These are phyloP conservation scores for Perodicticus potto DNA, from an alignment of 2,797 vertebrate species.

Conservation along the genomic window DNA sequence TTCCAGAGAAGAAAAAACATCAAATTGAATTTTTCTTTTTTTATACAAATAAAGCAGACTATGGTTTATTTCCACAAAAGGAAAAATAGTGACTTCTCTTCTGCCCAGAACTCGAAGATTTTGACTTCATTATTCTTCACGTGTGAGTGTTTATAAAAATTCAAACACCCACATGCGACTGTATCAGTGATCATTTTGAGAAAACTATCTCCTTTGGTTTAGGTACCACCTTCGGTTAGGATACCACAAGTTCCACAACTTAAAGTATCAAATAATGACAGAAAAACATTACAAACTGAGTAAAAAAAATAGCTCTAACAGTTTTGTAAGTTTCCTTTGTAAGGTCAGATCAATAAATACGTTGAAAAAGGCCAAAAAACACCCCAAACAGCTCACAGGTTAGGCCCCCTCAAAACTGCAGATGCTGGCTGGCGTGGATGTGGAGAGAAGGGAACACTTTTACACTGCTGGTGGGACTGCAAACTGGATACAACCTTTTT, in stretches of 20 bases:
- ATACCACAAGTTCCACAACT: neutral
- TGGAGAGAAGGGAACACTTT: too few relatives aligned
- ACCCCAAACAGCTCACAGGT: too few relatives aligned
- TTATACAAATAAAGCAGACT: neutral
- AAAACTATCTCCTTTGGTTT: neutral
- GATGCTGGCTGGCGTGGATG: too few relatives aligned
- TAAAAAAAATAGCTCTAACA: neutral
- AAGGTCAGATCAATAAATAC: neutral
- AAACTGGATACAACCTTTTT: too few relatives aligned
- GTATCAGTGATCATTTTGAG: neutral
- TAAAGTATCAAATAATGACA: neutral
- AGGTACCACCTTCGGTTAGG: neutral
- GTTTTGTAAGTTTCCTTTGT: conserved; percentile 2
- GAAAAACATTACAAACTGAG: neutral
- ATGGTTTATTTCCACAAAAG: neutral
- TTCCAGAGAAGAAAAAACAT: neutral
- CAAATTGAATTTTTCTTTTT: neutral
- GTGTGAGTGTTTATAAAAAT: neutral
- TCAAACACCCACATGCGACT: neutral
- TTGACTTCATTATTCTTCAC: neutral
- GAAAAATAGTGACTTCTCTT: neutral
- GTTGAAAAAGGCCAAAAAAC: too few relatives aligned
- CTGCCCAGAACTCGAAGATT: neutral
- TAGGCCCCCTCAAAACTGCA: too few relatives aligned
- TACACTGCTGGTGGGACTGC: too few relatives aligned